Evolutionary conservation across 2,113 vertebrate species (phyloP), one percentile per base, ranked within the genome.

Genomic region (Pterophyllum scalare): DNA sequence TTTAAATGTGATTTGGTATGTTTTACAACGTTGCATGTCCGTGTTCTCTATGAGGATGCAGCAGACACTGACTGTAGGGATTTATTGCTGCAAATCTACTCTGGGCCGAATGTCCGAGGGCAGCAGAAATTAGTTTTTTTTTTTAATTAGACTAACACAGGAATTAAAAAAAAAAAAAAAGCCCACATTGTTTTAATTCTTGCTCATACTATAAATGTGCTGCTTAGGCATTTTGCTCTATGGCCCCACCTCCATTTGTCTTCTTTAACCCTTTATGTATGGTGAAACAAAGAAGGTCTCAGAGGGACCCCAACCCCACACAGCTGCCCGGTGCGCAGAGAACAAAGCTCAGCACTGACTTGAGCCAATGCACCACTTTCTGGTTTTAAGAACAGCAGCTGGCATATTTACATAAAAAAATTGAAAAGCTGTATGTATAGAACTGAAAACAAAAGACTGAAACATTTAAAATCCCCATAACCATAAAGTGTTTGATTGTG

Each of bases 131-230:
- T 33, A 89, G 85, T 87, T 86, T 93, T 91, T 91, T 91, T 86
- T 87, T 93, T 93, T 92, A 95, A 93, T 96, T 95, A 95, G 87
- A 94, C 87, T 88, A 88, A 88, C 85, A 43, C 74, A 2, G 49
- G 83, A 80, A 95, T 95, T 91, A 95, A 94, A 94, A 83, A 87
- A 33, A 7, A 80, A 95, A 95, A 92, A 95, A 94, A 94, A 83
- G 87, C 88, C 80, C 59, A 75, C 92, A 94, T 95, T 95, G 95
- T 96, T 95, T 95, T 95, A 95, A 95, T 93, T 95, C 91, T 84
- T 90, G 65, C 86, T 91, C 84, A 83, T 58, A 62, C 79, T 81
- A 77, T 93, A 94, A 95, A 94, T 93, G 87, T 95, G 94, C 94
- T 90, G 93, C 86, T 91, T 87, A 85, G 89, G 95, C 94, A 93